Percentiles rank a stretch among this genome's conserved stretches.
Evolutionary conservation across 1,140 invertebrate genomes (phyloP).

Genomic region (Oscheius sp.): DNA sequence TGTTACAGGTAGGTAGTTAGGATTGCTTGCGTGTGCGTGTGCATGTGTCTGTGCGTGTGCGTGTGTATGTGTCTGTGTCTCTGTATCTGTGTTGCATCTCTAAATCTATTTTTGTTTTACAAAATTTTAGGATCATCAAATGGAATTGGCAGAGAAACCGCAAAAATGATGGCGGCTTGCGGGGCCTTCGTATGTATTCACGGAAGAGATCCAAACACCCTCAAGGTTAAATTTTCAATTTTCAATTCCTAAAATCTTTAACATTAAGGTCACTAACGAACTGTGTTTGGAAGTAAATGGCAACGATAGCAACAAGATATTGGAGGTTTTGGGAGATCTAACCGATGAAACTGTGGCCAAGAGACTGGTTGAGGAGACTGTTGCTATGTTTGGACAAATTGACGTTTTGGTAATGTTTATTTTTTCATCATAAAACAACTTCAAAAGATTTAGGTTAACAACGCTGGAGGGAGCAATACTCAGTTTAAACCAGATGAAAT

Average conservation of each 20-base stretch:
- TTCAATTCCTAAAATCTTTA: background rate
- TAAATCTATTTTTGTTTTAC: conserved; percentile 45
- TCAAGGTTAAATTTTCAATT: background rate
- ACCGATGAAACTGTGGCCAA: conserved; percentile 23
- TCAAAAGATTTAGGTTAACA: conserved; percentile 37
- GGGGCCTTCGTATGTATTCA: conserved; percentile 72
- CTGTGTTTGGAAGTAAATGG: conserved; percentile 11
- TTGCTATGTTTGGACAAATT: conserved; percentile 49
- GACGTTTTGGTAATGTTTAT: conserved; percentile 39
- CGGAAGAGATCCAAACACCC: conserved; percentile 69
- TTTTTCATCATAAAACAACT: too few relatives aligned
- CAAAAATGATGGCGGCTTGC: conserved; percentile 71
- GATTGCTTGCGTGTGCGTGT: too few relatives aligned
- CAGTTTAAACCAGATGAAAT: background rate
- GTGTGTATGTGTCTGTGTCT: too few relatives aligned
- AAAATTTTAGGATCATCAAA: conserved; percentile 72
- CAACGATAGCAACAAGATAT: background rate
- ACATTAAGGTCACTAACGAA: conserved; percentile 20
- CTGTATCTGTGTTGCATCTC: too few relatives aligned
- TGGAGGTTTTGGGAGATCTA: conserved; percentile 32
- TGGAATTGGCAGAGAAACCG: conserved; percentile 78
- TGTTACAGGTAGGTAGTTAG: conserved; percentile 40
- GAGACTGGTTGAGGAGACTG: conserved; percentile 36
- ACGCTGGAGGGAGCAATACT: conserved; percentile 35
- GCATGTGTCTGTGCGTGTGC: too few relatives aligned